Conservation (phyloP, 2,888 invertebrate species). For the Phalangium opilio region DNA sequence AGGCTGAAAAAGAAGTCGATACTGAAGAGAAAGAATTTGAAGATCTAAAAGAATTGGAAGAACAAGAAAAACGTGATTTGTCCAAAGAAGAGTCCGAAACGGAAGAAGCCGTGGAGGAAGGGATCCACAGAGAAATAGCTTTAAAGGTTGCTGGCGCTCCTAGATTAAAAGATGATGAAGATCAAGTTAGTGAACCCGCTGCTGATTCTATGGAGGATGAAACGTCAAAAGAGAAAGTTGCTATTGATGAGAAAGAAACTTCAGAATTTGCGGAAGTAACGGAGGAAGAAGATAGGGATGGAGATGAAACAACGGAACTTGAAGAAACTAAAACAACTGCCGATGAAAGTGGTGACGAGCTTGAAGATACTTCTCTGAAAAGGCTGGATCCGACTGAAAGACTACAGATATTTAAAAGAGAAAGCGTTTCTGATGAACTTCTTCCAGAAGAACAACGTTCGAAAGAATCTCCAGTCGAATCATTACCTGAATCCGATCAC, state of each 20-base stretch:
- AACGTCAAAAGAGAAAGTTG: neutral
- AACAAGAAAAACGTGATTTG: neutral
- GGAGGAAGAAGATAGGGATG: neutral
- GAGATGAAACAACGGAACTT: neutral
- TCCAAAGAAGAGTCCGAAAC: neutral
- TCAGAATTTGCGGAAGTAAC: conserved; percentile 2
- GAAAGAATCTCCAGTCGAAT: no score
- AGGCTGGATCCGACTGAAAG: neutral
- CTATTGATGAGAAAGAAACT: conserved; percentile 1
- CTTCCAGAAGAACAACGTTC: no score
- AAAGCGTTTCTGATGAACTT: no score
- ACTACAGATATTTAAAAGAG: no score
- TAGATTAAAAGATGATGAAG: neutral
- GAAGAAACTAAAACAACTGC: conserved; percentile 1
- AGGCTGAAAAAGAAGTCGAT: neutral
- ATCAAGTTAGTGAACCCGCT: neutral
- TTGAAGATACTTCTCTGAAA: conserved; percentile 8
- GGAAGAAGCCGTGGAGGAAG: neutral
- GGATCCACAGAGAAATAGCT: neutral
- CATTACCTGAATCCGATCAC: no score
- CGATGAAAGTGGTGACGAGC: conserved; percentile 3
- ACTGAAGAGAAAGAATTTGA: neutral
- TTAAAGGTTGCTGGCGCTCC: neutral
- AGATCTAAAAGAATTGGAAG: neutral
- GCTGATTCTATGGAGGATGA: neutral